Conservation (phyloP, 2,888 invertebrate species). For the Spodoptera littoralis region DNA sequence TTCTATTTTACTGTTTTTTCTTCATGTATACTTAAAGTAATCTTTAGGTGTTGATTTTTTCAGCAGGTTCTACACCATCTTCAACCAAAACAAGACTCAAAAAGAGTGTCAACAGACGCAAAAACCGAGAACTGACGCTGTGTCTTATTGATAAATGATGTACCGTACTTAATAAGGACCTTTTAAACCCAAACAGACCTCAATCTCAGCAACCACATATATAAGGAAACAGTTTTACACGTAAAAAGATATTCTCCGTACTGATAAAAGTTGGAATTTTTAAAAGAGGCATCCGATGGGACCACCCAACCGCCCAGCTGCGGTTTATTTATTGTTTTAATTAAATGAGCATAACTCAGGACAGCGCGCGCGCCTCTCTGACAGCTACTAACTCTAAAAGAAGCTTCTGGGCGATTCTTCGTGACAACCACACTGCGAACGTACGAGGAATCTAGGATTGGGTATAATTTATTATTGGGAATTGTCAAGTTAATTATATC, state of each 20-base stretch:
- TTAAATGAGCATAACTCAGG: slow-evolving; percentile 85
- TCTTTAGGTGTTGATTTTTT: too few relatives aligned
- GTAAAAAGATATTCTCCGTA: slow-evolving; percentile 66
- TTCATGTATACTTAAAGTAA: too few relatives aligned
- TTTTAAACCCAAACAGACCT: slow-evolving; percentile 20
- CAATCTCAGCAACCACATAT: slow-evolving; percentile 21
- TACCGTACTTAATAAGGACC: slow-evolving; percentile 4
- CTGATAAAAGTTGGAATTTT: slow-evolving; percentile 78
- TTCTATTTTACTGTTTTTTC: too few relatives aligned
- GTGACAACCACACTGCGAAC: slow-evolving; percentile 47
- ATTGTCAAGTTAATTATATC: slow-evolving; percentile 5
- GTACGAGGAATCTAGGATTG: slow-evolving; percentile 37
- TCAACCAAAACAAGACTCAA: too few relatives aligned
- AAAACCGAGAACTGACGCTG: not conserved
- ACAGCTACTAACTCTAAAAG: slow-evolving; percentile 78
- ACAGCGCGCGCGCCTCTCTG: slow-evolving; percentile 73
- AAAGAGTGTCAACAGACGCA: not conserved
- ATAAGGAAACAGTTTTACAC: slow-evolving; percentile 55
- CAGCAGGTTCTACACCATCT: too few relatives aligned
- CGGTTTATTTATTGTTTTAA: slow-evolving; percentile 85
- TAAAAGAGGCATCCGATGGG: slow-evolving; percentile 71
- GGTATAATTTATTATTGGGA: slow-evolving; percentile 15
- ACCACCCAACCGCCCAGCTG: slow-evolving; percentile 79
- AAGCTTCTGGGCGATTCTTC: slow-evolving; percentile 71
- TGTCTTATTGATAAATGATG: slow-evolving; percentile 21